These are phyloP conservation scores for Leptinotarsa texana DNA, from an alignment of 1,140 invertebrate genomes.

Conservation along the genomic window DNA sequence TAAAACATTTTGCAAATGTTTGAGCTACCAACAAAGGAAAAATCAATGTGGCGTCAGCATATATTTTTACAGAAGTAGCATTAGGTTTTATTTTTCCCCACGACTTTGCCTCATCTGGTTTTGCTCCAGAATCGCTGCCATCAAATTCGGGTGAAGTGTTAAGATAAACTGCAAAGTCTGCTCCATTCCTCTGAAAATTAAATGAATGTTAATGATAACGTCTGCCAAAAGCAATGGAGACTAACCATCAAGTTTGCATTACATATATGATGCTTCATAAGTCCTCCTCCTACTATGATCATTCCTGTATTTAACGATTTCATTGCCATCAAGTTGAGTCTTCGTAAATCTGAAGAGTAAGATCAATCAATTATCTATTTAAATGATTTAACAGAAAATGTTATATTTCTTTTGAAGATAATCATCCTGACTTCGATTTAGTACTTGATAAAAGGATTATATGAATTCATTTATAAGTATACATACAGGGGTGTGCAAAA, in stretches of 20 bases:
- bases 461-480: too few relatives aligned
- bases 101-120: conserved; percentile 96
- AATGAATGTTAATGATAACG: neutral
- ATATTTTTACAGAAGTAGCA: conserved; percentile 93
- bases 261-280: conserved; percentile 99
- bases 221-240: neutral
- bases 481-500: too few relatives aligned
- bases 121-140: conserved; percentile 96
- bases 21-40: conserved; percentile 94
- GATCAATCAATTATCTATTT: too few relatives aligned
- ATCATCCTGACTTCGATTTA: too few relatives aligned
- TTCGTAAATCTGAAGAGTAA: conserved; percentile 72
- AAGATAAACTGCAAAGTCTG: conserved; percentile 93
- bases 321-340: conserved; percentile 94
- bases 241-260: conserved; percentile 94
- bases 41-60: conserved; percentile 92
- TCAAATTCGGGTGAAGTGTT: conserved; percentile 99
- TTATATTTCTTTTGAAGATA: too few relatives aligned
- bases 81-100: conserved; percentile 96
- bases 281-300: conserved; percentile 94
- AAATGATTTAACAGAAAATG: too few relatives aligned
- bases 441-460: too few relatives aligned
- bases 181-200: conserved; percentile 85
- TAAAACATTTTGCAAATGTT: conserved; percentile 79
- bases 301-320: conserved; percentile 93